These are phyloP conservation scores for Coelinius sp. DNA, from an alignment of 2,888 invertebrate genomes.

Conservation along the genomic window DNA sequence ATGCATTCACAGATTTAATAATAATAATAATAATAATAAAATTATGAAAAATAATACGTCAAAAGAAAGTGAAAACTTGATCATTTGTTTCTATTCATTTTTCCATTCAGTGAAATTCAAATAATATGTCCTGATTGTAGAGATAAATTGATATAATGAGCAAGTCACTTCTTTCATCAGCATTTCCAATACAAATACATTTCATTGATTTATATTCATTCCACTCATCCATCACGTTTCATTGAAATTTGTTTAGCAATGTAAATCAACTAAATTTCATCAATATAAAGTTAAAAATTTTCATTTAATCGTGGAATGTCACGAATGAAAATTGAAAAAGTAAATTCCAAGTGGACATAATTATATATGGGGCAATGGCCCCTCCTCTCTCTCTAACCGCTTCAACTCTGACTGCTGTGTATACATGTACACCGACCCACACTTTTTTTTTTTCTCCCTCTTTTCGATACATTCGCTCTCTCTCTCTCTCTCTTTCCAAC, in stretches of 20 bases:
- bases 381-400: conserved; percentile 26
- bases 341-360: conserved; percentile 1
- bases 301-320: no score
- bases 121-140: no score
- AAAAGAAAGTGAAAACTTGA: background rate
- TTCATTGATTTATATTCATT: background rate
- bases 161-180: background rate
- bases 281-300: background rate
- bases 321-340: background rate
- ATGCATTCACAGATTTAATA: background rate
- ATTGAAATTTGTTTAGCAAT: background rate
- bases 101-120: background rate
- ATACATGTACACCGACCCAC: conserved; percentile 22
- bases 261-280: background rate
- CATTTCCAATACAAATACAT: background rate
- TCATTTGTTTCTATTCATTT: no score
- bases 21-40: background rate
- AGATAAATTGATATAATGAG: background rate
- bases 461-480: background rate
- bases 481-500: background rate
- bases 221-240: background rate
- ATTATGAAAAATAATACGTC: background rate
- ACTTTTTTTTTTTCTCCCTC: conserved; percentile 23
- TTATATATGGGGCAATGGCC: conserved; percentile 28
- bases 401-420: conserved; percentile 6